Conservation (phyloP, 1,140 invertebrate species). For the Trialeurodes vaporariorum region DNA sequence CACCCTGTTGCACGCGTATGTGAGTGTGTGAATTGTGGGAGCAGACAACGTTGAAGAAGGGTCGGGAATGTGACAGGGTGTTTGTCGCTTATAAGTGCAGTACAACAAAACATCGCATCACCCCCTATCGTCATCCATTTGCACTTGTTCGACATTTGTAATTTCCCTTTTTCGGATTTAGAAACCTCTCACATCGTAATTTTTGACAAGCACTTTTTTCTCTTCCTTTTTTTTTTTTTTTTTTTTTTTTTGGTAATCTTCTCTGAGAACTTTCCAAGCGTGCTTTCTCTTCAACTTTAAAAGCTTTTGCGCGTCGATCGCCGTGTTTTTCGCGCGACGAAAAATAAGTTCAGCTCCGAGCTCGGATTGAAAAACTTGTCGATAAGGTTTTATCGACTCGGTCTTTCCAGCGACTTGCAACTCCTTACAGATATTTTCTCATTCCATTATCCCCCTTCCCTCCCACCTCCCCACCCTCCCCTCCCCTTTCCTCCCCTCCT, state of each 20-base stretch:
- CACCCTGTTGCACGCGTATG: too few species aligned
- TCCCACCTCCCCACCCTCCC: background rate
- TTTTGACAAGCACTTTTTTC: background rate
- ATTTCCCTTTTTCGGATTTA: background rate
- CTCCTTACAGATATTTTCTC: background rate
- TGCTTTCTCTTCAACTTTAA: background rate
- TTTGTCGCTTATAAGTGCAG: too few species aligned
- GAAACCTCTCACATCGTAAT: background rate
- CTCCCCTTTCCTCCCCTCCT: background rate
- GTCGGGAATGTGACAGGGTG: too few species aligned
- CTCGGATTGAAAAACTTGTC: background rate
- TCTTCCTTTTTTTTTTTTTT: too few species aligned
- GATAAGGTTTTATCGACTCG: background rate
- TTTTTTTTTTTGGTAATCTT: background rate
- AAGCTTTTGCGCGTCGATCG: background rate
- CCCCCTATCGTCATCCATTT: too few species aligned
- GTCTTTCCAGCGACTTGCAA: background rate
- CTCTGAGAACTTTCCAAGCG: background rate
- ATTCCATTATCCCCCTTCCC: background rate
- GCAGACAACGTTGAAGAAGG: too few species aligned
- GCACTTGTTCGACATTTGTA: background rate
- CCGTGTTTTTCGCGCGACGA: background rate
- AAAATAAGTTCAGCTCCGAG: too few species aligned
- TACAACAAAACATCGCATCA: too few species aligned
- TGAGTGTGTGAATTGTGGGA: background rate